A percentile compares a stretch with the other conserved stretches of the same genome.
These are phyloP conservation scores for Oscheius onirici DNA, from an alignment of 2,888 invertebrate species.

Conservation along the genomic window DNA sequence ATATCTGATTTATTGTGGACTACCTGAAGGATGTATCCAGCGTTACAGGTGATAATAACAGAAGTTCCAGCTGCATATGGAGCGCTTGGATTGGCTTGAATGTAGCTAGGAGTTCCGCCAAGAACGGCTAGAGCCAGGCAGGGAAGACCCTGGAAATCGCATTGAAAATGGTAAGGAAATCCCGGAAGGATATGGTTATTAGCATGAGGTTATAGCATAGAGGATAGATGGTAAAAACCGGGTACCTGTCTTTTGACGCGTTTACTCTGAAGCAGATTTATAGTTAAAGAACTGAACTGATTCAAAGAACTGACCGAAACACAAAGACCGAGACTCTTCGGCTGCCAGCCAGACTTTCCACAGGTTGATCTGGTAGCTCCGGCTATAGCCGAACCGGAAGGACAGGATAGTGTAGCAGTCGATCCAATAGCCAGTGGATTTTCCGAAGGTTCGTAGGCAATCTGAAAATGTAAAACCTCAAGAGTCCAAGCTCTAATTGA, in stretches of 20 bases:
- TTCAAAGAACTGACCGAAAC: slow-evolving; percentile 14
- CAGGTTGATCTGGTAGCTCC: slow-evolving; percentile 41
- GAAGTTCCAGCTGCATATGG: slow-evolving; percentile 42
- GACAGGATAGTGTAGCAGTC: slow-evolving; percentile 36
- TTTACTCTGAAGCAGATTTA: background rate
- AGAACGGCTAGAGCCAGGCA: slow-evolving; percentile 6
- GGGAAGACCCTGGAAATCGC: slow-evolving; percentile 3
- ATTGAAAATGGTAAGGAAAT: background rate
- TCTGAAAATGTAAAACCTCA: slow-evolving; percentile 29
- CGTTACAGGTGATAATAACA: slow-evolving; percentile 38
- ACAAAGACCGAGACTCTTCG: slow-evolving; percentile 18
- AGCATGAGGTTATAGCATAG: background rate
- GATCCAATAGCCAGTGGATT: slow-evolving; percentile 38
- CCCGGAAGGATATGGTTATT: background rate
- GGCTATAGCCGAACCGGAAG: slow-evolving; percentile 31
- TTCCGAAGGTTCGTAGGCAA: slow-evolving; percentile 35
- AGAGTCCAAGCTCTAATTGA: background rate
- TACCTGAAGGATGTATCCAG: slow-evolving; percentile 35
- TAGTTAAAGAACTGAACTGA: background rate
- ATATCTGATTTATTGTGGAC: too few relatives aligned
- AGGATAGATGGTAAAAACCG: background rate
- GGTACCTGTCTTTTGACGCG: slow-evolving; percentile 31
- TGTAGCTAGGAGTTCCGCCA: slow-evolving; percentile 20
- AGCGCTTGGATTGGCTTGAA: slow-evolving; percentile 25
- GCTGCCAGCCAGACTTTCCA: slow-evolving; percentile 41